Evolutionary conservation across 2,797 vertebrate species (phyloP), one percentile per base, ranked within the genome.

Genomic region (Epinephelus coioides): DNA sequence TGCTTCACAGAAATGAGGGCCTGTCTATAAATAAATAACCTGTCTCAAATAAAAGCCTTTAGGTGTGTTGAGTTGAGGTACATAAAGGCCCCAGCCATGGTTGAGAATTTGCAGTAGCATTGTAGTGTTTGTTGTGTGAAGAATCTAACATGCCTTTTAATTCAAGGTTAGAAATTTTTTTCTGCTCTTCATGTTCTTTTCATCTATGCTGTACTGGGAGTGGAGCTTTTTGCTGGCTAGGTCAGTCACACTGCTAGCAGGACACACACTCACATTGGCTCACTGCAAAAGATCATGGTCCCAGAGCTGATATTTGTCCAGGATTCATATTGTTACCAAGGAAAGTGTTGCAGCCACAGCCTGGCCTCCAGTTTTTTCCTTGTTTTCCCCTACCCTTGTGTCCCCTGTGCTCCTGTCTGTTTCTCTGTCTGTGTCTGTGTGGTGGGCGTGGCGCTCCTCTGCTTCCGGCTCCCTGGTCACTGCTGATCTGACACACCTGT

Each of bases 171-270:
- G 96, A 84, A 98, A 97, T 90, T 96, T 98, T 69, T 96, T 97
- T 79, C 95, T 98, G 40, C 96, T 98, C 92, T 98, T 98, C 79
- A 96, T 96, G 94, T 96, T 98, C 84, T 96, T 98, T 98, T 97
- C 94, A 97, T 98, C 95, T 98, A 97, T 75, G 96, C 97, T 78
- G 97, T 96, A 53, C 95, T 98, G 85, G 97, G 97, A 88, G 97
- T 98, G 88, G 97, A 98, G 94, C 88, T 98, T 64, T 98, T 97
- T 51, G 97, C 84, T 97, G 96, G 85, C 92, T 98, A 0, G 96
- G 97, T 97, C 92, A 97, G 97, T 95, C 38, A 44, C 27, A 25
- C 30, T 17, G 8, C 60, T 25, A 53, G 23, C 47, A 68, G 34
- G 34, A 68, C 43, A 49, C 49, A 56, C 62, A 68, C 53, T 18